Evolutionary conservation across 2,797 vertebrate species (phyloP).

Genomic region (Apogon hyalosoma): DNA sequence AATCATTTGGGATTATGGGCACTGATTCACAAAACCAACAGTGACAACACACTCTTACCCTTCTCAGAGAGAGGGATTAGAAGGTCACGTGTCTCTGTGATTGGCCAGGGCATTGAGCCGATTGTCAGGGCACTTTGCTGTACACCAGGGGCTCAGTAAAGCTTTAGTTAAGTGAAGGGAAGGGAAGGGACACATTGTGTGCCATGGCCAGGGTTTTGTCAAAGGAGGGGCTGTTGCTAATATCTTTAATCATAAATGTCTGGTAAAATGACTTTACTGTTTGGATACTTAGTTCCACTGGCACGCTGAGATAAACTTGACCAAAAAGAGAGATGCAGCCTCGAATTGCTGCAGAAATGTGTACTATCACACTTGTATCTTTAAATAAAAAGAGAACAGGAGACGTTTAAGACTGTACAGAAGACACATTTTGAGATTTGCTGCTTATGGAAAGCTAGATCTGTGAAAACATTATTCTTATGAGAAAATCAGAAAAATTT

Average conservation of each 20-base stretch:
- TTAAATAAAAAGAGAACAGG: slow-evolving; percentile 9
- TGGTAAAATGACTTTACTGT: slow-evolving; percentile 31
- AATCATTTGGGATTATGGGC: slow-evolving; percentile 92
- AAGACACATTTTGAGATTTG: slow-evolving; percentile 54
- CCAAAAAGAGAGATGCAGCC: slow-evolving; percentile 16
- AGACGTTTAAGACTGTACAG: slow-evolving; percentile 52
- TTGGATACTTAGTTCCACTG: slow-evolving; percentile 15
- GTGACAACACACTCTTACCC: slow-evolving; percentile 91
- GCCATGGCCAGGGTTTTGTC: slow-evolving; percentile 77
- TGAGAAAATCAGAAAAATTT: slow-evolving; percentile 73
- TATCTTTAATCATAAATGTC: slow-evolving; percentile 29
- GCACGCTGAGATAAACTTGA: slow-evolving; percentile 5
- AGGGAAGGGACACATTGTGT: slow-evolving; percentile 73
- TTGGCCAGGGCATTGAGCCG: slow-evolving; percentile 93
- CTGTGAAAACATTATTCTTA: slow-evolving; percentile 74
- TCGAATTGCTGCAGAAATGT: slow-evolving; percentile 27
- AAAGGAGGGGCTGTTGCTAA: slow-evolving; percentile 2
- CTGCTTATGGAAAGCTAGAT: slow-evolving; percentile 64
- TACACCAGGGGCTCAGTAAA: slow-evolving; percentile 88
- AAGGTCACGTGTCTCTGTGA: slow-evolving; percentile 92
- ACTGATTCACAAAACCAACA: slow-evolving; percentile 93
- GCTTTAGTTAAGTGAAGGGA: slow-evolving; percentile 85
- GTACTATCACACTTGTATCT: slow-evolving; percentile 18
- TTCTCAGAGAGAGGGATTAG: slow-evolving; percentile 94
- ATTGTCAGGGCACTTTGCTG: slow-evolving; percentile 89